Evolutionary conservation across 2,797 vertebrate species (phyloP).

Genomic region (Poeciliopsis gracilis): DNA sequence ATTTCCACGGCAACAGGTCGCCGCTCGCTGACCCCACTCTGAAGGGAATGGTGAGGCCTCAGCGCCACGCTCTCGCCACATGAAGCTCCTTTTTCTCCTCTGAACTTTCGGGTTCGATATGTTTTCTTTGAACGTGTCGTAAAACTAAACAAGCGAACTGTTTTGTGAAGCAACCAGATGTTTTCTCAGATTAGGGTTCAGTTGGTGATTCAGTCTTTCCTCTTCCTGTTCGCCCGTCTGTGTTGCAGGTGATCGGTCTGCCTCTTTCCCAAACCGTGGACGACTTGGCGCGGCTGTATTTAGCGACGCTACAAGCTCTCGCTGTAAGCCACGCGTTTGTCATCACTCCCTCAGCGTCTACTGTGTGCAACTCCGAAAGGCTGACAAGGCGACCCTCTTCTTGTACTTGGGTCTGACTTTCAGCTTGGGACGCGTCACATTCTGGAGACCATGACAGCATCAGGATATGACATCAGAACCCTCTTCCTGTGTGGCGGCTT

Average conservation of each 20-base stretch:
- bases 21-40: conserved; percentile 92
- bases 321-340: conserved; percentile 86
- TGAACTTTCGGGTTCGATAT: not conserved
- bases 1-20: conserved; percentile 97
- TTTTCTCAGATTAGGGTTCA: not conserved
- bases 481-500: conserved; percentile 94
- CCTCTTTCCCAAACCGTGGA: conserved; percentile 88
- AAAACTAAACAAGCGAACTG: not conserved
- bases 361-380: not conserved
- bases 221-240: conserved; percentile 15
- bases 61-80: not conserved
- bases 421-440: conserved; percentile 94
- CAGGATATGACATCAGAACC: conserved; percentile 88
- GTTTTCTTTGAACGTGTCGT: not conserved
- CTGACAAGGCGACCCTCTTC: conserved; percentile 8
- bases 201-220: not conserved
- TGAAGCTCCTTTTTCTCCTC: not conserved
- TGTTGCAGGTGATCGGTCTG: conserved; percentile 88
- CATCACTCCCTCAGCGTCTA: conserved; percentile 7
- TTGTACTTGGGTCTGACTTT: conserved; percentile 24
- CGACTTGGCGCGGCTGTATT: conserved; percentile 92
- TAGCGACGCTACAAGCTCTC: conserved; percentile 91
- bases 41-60: conserved; percentile 91
- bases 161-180: not conserved
- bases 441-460: conserved; percentile 87